Evolutionary conservation across 2,888 invertebrate species (phyloP).

Genomic region (Sinodicranocentrus sp.): DNA sequence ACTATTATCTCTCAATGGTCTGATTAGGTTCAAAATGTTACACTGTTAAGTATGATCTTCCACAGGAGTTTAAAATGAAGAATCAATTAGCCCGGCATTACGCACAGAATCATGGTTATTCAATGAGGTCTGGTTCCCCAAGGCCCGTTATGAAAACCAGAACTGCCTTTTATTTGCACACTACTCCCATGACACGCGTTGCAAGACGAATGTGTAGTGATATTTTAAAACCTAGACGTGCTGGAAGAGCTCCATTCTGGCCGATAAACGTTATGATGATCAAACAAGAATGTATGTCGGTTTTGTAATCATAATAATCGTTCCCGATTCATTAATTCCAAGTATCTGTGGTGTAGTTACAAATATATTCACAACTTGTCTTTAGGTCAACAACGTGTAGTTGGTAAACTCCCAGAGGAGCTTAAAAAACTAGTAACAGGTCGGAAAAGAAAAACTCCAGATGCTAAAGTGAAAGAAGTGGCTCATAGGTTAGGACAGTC

Average conservation of each 20-base stretch:
- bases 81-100: conserved; percentile 96
- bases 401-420: conserved; percentile 81
- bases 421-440: conserved; percentile 81
- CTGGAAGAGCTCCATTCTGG: conserved; percentile 90
- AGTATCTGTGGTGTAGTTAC: no score
- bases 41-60: no score
- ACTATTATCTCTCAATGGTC: neutral
- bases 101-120: conserved; percentile 91
- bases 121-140: conserved; percentile 87
- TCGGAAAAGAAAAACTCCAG: conserved; percentile 79
- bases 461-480: conserved; percentile 69
- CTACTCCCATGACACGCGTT: conserved; percentile 92
- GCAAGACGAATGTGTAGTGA: conserved; percentile 92
- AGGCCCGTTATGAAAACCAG: conserved; percentile 98
- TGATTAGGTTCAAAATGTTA: no score
- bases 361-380: neutral
- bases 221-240: conserved; percentile 89
- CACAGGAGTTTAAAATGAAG: conserved; percentile 93
- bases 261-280: conserved; percentile 83
- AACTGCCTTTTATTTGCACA: conserved; percentile 96
- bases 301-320: neutral
- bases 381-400: conserved; percentile 80
- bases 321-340: no score
- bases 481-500: conserved; percentile 82
- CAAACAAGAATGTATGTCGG: conserved; percentile 89